phyloP scores from a whole-genome alignment of 2,797 vertebrate genomes.

The Lateolabrax maculatus region DNA sequence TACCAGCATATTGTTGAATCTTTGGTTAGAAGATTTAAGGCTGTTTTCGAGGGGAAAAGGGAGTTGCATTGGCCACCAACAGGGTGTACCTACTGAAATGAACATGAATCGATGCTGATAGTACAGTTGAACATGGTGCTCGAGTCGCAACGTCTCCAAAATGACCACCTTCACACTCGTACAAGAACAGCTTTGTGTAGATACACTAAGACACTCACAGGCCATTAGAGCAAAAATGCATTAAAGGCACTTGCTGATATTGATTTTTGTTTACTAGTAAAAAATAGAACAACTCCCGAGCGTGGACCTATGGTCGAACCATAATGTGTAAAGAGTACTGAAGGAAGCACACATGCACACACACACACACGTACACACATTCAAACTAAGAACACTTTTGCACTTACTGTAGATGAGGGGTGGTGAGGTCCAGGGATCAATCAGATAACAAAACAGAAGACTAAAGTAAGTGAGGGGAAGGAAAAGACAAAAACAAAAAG shows the following conservation, averaged over 20 bases:
- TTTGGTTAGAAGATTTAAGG: not conserved
- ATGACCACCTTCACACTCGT: constrained; percentile 17
- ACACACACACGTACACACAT: not conserved
- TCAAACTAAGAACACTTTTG: constrained; percentile 9
- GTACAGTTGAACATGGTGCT: constrained; percentile 21
- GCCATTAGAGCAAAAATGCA: constrained; percentile 55
- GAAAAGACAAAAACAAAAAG: not conserved
- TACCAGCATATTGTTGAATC: constrained; percentile 7
- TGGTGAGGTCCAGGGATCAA: constrained; percentile 35
- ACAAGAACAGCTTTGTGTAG: constrained; percentile 6
- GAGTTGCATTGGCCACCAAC: not conserved
- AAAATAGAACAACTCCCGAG: constrained; percentile 52
- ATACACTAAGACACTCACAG: constrained; percentile 37
- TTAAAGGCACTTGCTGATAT: constrained; percentile 51
- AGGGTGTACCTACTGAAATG: constrained; percentile 20
- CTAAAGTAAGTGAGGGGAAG: constrained; percentile 24
- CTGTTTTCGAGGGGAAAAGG: not conserved
- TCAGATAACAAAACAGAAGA: constrained; percentile 46
- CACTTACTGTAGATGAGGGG: constrained; percentile 33
- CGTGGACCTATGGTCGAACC: constrained; percentile 34
- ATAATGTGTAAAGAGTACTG: constrained; percentile 17
- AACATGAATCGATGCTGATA: constrained; percentile 31
- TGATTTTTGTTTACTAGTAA: constrained; percentile 65
- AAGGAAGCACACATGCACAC: constrained; percentile 19
- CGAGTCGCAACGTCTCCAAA: constrained; percentile 13